Conservation (phyloP, 2,797 vertebrate genomes). For the Eremophila alpestris region DNA sequence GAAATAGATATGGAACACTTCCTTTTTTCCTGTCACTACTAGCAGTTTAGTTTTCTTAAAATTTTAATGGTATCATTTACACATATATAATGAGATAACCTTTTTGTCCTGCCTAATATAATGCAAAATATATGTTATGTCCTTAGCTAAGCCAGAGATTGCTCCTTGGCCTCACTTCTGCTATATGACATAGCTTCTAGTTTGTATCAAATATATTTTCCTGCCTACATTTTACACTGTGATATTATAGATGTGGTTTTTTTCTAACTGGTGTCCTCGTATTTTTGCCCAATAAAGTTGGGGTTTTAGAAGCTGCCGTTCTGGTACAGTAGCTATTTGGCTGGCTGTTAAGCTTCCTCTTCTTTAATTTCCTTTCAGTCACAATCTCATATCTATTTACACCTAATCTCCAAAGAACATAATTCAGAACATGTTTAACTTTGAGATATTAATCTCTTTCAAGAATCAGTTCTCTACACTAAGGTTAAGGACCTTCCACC, state of each 20-base stretch:
- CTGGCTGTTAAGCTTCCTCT: neutral
- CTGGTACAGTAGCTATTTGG: neutral
- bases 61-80: neutral
- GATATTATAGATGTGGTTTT: neutral
- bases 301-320: neutral
- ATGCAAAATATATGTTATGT: neutral
- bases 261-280: neutral
- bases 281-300: neutral
- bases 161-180: neutral
- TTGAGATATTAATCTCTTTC: neutral
- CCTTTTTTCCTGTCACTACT: neutral
- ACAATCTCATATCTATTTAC: neutral
- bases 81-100: neutral
- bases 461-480: neutral
- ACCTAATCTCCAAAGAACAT: neutral
- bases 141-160: neutral
- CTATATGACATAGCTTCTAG: neutral
- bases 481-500: neutral
- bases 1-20: neutral
- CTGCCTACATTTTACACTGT: neutral
- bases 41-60: slow-evolving; percentile 15
- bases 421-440: neutral
- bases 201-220: neutral
- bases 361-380: neutral
- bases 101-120: neutral